Evolutionary conservation across 2,113 vertebrate species (phyloP), one percentile per base, ranked within the genome.

Genomic region (Leucosticte australis): DNA sequence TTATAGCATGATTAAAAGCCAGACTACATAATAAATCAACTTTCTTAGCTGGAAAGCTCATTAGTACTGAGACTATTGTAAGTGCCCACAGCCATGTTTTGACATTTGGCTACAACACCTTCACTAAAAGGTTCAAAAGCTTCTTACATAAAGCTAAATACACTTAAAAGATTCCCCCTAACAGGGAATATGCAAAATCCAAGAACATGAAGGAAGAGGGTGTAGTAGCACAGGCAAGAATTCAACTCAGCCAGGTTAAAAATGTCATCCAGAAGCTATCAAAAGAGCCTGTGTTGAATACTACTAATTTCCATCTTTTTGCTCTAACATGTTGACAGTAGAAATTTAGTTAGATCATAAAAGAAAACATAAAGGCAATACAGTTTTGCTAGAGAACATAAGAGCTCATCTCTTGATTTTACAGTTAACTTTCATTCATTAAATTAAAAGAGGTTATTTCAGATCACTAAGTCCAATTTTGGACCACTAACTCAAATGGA

Each of bases 1-100:
- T 86, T 83, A 78, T 1, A 0, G 44, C 17, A 63, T 27, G 59
- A 95, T 67, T 73, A 80, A 90, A 92, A 95, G 56, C 22, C 27
- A 77, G 50, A 55, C 82, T 95, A 90, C 17, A 28, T 74, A 90
- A 87, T 80, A 91, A 94, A 92, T 90, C 90, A 94, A 77, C 55
- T 67, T 83, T 86, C 71, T 41, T 83, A 88, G 19, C 59, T 76
- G 49, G 60, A 87, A 84, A 94, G 47, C 55, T 94, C 67, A 69
- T 95, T 92, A 94, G n/a, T 59, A 84, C 47, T 55, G 47, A 81
- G 69, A 82, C n/a, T 87, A 75, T 67, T 88, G 70, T 77, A 96
- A 94, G 60, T 78, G 68, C 47, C 79, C 64, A 67, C 30, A 67
- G 75, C 44, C 44, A 80, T 77, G 49, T 93, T 95, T 91, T 88